Percentiles rank a stretch among this genome's conserved stretches.
phyloP scores from a whole-genome alignment of 2,797 vertebrate species.

The Nannoperca obscura region DNA sequence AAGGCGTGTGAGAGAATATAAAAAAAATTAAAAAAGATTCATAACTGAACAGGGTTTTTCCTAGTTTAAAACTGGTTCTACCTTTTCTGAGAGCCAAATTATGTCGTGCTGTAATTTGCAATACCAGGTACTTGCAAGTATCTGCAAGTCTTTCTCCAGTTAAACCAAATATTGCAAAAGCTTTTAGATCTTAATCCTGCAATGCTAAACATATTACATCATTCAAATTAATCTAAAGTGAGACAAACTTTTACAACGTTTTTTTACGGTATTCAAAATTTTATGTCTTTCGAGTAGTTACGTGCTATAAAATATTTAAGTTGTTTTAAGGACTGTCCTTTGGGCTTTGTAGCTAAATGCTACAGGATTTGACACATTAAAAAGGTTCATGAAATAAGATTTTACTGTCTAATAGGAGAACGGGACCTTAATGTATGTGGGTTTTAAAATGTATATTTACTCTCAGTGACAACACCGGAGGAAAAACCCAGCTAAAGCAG shows the following conservation, averaged over 20 bases:
- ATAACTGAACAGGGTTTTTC: conserved; percentile 5
- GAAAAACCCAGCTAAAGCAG: conserved; percentile 17
- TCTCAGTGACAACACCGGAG: conserved; percentile 4
- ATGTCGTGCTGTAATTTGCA: conserved; percentile 20
- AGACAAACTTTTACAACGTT: not conserved
- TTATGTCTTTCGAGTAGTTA: not conserved
- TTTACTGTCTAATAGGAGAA: not conserved
- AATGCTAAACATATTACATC: conserved; percentile 1
- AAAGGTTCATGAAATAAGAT: not conserved
- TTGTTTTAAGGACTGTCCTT: not conserved
- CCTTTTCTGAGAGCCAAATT: conserved; percentile 21
- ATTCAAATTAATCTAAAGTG: not conserved
- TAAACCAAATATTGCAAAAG: conserved; percentile 12
- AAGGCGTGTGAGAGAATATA: conserved; percentile 28
- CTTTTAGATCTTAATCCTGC: conserved; percentile 17
- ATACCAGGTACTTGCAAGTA: conserved; percentile 23
- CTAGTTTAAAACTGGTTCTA: conserved; percentile 27
- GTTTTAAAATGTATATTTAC: conserved; percentile 3
- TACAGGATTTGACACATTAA: conserved; percentile 13
- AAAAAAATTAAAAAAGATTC: conserved; percentile 26
- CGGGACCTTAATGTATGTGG: too few species aligned
- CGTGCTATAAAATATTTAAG: not conserved
- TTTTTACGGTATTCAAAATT: not conserved
- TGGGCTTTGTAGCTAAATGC: not conserved
- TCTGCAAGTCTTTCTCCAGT: conserved; percentile 17